phyloP scores from a whole-genome alignment of 2,888 invertebrate genomes.

The Tenthredo livida region DNA sequence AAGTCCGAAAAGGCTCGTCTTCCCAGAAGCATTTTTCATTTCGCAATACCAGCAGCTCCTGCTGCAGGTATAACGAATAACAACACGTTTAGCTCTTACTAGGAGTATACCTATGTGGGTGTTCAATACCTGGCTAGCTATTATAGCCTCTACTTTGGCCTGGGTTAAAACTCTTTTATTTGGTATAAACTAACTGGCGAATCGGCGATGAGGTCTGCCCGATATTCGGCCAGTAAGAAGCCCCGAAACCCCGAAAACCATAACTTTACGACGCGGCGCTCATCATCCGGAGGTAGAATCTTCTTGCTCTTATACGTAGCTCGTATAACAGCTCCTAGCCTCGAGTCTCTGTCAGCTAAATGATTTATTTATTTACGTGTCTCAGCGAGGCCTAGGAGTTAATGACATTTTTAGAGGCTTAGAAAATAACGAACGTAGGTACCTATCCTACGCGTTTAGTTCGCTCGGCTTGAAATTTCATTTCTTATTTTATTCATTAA shows the following conservation, averaged over 20 bases:
- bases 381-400: slow-evolving; percentile 7
- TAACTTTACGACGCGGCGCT: neutral
- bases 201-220: neutral
- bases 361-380: slow-evolving; percentile 45
- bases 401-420: slow-evolving; percentile 46
- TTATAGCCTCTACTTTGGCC: neutral
- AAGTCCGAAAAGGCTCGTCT: slow-evolving; percentile 29
- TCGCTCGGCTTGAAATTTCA: neutral
- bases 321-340: neutral
- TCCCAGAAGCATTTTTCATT: slow-evolving; percentile 50
- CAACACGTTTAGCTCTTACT: neutral
- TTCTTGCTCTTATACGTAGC: neutral
- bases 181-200: neutral
- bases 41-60: slow-evolving; percentile 27
- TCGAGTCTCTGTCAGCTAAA: slow-evolving; percentile 35
- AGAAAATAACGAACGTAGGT: neutral
- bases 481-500: neutral
- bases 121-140: neutral
- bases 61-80: neutral
- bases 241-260: neutral
- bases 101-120: neutral
- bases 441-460: neutral
- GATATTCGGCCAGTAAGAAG: slow-evolving; percentile 1
- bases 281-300: slow-evolving; percentile 19
- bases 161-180: neutral